phyloP scores from a whole-genome alignment of 2,797 vertebrate genomes.

The Lagodon rhomboides region DNA sequence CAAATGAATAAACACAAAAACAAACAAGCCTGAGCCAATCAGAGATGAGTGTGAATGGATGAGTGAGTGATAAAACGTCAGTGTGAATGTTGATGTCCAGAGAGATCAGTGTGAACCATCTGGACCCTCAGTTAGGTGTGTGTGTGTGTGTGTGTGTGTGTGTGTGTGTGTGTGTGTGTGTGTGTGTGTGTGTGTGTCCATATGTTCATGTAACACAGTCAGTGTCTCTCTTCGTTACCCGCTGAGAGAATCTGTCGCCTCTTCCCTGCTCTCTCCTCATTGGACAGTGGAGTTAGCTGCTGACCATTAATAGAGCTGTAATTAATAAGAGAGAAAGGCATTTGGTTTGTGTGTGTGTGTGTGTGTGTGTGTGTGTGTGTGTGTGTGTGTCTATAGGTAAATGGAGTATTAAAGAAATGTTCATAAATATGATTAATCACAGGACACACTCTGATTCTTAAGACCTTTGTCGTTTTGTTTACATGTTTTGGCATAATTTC shows the following conservation, averaged over 20 bases:
- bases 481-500: not conserved
- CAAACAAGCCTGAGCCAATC: constrained; percentile 10
- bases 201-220: constrained; percentile 11
- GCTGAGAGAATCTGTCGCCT: constrained; percentile 42
- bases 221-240: not conserved
- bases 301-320: not conserved
- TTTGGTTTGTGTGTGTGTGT: not conserved
- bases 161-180: not conserved
- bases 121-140: constrained; percentile 13
- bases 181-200: not conserved
- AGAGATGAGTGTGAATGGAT: constrained; percentile 3
- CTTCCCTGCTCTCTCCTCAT: constrained; percentile 28
- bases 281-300: constrained; percentile 24
- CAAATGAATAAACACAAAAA: not conserved
- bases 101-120: constrained; percentile 23
- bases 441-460: not conserved
- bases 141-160: not conserved
- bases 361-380: not conserved
- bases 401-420: not conserved
- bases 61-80: constrained; percentile 26
- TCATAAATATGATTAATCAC: not conserved
- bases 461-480: not conserved
- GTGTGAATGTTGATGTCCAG: not conserved
- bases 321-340: not conserved
- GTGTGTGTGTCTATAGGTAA: not conserved